Evolutionary conservation across 2,888 invertebrate genomes (phyloP), one percentile per base, ranked within the genome.

Genomic region (Ligdia adustata): DNA sequence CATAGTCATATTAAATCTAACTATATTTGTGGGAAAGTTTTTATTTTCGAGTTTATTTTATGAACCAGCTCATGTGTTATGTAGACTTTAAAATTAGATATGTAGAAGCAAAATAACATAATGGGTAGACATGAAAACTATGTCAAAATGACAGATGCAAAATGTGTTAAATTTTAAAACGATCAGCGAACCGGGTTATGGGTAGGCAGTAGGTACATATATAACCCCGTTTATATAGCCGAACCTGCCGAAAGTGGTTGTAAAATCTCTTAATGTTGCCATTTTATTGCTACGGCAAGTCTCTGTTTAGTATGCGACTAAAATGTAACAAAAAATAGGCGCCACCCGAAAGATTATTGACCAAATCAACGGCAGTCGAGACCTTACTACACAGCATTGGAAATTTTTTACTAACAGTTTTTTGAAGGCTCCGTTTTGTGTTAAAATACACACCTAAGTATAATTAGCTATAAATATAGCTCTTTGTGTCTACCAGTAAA

Each of bases 401-500:
- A n/a, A n/a, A n/a, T n/a, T n/a, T n/a, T 88, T 89, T 88, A 82
- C 66, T 52, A 64, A 65, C 66, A 70, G 73, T 77, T 79, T 88
- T 82, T 78, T 76, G 78, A 37, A 72, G 74, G 69, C 70, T 76
- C 62, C 76, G 77, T 77, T 69, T 79, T 83, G 89, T 90, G 89
- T 90, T 89, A 90, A 89, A 89, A 90, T 89, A 86, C 87, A 85
- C 89, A 89, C 89, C 89, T 89, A 83, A 86, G 77, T 79, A 88
- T 86, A 83, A 88, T 90, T 87, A 87, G 82, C 86, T 85, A 88
- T 90, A 88, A 88, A 88, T 87, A 84, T 78, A 77, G 76, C 75
- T 85, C 84, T 86, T 88, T 89, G 85, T 87, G 83, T 86, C 78
- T 78, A 65, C 80, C 78, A 77, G 80, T 72, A 74, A 64, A 80